phyloP scores from a whole-genome alignment of 1,140 invertebrate species.

The Sesamia nonagrioides region DNA sequence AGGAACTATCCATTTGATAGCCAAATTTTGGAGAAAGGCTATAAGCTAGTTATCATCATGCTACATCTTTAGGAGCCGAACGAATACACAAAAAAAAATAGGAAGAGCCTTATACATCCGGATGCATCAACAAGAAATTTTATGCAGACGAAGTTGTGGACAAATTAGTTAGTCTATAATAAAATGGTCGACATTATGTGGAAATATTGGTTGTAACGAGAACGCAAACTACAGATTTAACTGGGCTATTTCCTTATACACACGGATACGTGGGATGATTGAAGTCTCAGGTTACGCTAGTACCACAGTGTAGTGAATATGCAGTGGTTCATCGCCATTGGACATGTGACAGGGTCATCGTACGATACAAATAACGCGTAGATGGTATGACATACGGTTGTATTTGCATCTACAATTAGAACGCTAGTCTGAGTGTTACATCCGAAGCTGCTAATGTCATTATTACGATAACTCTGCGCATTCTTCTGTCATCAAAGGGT shows the following conservation, averaged over 20 bases:
- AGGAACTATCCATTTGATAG: too few species aligned
- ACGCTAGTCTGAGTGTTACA: background rate
- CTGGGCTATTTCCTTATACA: conserved; percentile 31
- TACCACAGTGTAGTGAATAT: background rate
- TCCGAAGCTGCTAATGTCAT: background rate
- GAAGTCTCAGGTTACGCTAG: conserved; percentile 12
- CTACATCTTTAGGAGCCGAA: too few species aligned
- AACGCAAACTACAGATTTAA: conserved; percentile 16
- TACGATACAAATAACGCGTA: background rate
- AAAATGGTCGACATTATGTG: background rate
- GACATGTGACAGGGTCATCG: background rate
- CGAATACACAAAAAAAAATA: too few species aligned
- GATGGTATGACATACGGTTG: too few species aligned
- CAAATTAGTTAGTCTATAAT: background rate
- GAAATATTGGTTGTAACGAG: background rate
- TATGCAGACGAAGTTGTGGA: background rate
- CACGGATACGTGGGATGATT: background rate
- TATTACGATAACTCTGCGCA: background rate
- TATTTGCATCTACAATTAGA: background rate
- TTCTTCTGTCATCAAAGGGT: background rate
- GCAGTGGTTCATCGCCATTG: background rate
- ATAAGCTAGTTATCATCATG: too few species aligned
- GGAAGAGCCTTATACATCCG: too few species aligned
- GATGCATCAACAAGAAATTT: too few species aligned
- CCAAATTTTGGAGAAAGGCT: too few species aligned